Base-by-base conservation (phyloP, 2,888 invertebrate species). In the Spilosoma lubricipeda region DNA sequence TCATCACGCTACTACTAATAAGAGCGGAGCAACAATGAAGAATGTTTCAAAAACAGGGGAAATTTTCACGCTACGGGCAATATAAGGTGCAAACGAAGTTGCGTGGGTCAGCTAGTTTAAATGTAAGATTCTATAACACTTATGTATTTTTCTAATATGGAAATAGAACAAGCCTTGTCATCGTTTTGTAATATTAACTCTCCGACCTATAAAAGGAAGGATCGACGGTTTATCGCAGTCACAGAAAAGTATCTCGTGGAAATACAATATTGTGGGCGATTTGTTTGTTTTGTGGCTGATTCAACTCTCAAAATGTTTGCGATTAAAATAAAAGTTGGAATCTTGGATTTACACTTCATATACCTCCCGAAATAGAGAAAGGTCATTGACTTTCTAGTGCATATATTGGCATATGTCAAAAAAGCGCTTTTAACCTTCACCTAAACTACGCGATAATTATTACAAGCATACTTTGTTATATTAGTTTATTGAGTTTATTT, bases 251-350 rank as follows among this genome's bases (percentile, higher is more conserved):
- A 52, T 36, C 64, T 70, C 48, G 11, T 74, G 66, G 70, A 71
- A 72, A 76, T 67, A 70, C 69, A 56, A 74, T 45, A 73, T 42
- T 30, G 70, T 27, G 66, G 76, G 67, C 65, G 76, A 73, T 72
- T 73, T 73, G 67, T 84, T 77, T 78, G 67, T 23, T n/a, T 48
- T 27, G n/a, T 5, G 52, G 72, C 70, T 79, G 75, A 70, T 67
- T 45, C 11, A 52, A 56, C 52, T 39, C 68, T 73, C 42, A 20
- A 27, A 63, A 66, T 59, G 63, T 75, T 75, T 71, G 39, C 56
- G 67, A 59, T 56, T 27, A 33, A 20, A 67, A 48, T 64, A 71
- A 63, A 74, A 72, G 45, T 15, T 45, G 4, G 27, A 27, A 27
- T 27, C 63, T 67, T 64, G 65, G 45, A 33, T 68, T 33, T 11